phyloP scores from a whole-genome alignment of 2,797 vertebrate genomes.

The Botia almorhae region DNA sequence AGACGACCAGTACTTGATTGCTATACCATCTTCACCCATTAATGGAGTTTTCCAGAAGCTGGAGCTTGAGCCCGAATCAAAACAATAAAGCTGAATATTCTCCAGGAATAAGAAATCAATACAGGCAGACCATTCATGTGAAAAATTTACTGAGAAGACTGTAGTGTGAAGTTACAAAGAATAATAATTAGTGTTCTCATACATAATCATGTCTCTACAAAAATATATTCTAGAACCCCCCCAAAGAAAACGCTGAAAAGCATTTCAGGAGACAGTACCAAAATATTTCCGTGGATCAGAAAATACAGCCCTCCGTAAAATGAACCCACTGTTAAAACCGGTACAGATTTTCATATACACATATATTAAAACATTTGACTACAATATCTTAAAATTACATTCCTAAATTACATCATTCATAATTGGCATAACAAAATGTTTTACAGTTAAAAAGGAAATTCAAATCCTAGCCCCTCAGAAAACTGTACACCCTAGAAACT shows the following conservation, averaged over 20 bases:
- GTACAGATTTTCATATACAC: slow-evolving; percentile 74
- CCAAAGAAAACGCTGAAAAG: slow-evolving; percentile 72
- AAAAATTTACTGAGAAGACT: slow-evolving; percentile 77
- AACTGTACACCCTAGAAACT: slow-evolving; percentile 69
- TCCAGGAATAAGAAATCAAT: slow-evolving; percentile 30
- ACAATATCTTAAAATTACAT: slow-evolving; percentile 84
- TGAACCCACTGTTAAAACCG: slow-evolving; percentile 70
- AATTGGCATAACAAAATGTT: slow-evolving; percentile 68
- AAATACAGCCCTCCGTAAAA: slow-evolving; percentile 75
- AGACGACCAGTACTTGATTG: too few relatives aligned
- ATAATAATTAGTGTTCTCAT: slow-evolving; percentile 71
- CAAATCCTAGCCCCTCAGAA: slow-evolving; percentile 77
- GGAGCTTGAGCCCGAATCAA: neutral
- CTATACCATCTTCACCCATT: neutral
- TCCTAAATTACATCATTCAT: slow-evolving; percentile 79
- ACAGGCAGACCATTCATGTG: slow-evolving; percentile 61
- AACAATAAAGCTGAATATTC: neutral
- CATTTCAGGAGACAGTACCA: slow-evolving; percentile 80
- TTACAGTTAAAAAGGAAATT: slow-evolving; percentile 68
- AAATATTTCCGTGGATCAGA: slow-evolving; percentile 79
- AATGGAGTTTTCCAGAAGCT: neutral
- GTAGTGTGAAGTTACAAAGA: slow-evolving; percentile 80
- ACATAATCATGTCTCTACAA: slow-evolving; percentile 80
- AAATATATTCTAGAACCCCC: slow-evolving; percentile 80
- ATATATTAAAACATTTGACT: slow-evolving; percentile 85